Conservation (phyloP, 2,113 vertebrate genomes). For the Axis porcinus region DNA sequence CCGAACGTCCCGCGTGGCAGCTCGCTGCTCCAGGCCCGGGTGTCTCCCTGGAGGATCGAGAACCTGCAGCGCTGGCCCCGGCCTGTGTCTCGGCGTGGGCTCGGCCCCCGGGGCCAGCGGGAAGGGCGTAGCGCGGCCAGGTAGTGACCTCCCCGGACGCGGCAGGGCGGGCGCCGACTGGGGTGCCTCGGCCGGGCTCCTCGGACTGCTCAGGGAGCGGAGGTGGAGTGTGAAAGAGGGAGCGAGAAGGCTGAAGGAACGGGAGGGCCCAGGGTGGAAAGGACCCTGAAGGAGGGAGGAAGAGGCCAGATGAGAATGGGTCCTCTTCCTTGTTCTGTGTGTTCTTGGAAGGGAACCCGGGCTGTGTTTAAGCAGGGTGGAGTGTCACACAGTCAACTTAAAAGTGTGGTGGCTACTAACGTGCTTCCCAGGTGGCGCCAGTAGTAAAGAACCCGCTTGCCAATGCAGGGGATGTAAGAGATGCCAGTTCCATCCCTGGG, state of each 20-base stretch:
- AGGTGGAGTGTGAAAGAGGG: neutral
- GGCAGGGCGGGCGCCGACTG: neutral
- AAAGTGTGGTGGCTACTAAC: neutral
- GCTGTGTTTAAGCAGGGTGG: neutral
- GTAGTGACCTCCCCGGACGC: too few species aligned
- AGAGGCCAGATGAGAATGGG: neutral
- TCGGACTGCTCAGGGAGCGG: accelerated
- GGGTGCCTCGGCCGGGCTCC: neutral
- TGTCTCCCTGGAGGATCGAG: neutral
- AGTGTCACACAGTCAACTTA: neutral
- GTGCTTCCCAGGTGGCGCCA: neutral
- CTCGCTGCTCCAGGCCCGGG: neutral
- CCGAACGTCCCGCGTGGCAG: accelerated
- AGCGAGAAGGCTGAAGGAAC: neutral
- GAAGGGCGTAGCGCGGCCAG: neutral
- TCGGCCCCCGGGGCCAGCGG: neutral
- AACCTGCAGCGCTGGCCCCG: neutral
- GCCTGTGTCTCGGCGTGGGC: neutral
- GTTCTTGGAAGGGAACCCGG: neutral
- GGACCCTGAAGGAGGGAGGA: neutral
- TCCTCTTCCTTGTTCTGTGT: neutral
- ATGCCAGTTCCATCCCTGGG: neutral
- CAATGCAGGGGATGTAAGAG: neutral
- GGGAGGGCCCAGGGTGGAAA: neutral
- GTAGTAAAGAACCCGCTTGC: neutral